Evolutionary conservation across 2,888 invertebrate species (phyloP), one percentile per base, ranked within the genome.

Genomic region (Polydrusus pterygomalis): DNA sequence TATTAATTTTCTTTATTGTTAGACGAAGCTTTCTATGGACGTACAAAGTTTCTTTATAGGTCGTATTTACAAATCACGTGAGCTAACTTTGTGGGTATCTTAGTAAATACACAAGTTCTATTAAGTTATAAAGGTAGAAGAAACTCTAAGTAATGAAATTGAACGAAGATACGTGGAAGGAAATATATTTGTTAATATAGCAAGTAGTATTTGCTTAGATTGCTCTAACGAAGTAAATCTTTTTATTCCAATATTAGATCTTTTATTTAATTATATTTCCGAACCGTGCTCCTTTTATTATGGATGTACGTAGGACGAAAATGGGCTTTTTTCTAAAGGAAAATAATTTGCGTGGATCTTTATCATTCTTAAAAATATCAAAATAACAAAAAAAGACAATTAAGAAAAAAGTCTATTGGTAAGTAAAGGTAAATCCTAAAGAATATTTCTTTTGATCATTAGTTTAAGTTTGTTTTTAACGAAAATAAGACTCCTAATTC

Each of bases 101-200:
- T 18, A 25, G 70, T 67, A 70, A 70, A 70, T 63, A 75, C 9
- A 75, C 70, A 70, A 75, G 65, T 75, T 75, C 70, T 70, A 75
- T 75, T 70, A 54, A 67, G 75, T 75, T 75, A 75, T 75, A 75
- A 75, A 75, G 75, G 75, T 75, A 65, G 62, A n/a, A 67, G 60
- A 43, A 69, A 70, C 58, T 64, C 18, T 74, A 75, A 75, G 75
- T 75, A 75, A 75, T 75, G 70, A 75, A 65, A 56, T 54, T 40
- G 70, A 70, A 60, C 38, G 20, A 60, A 65, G 70, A 63, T 75
- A 75, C 75, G 75, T 75, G 75, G 47, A 74, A 69, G 56, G 74
- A 74, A 74, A 74, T 74, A 73, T 73, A 65, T 54, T 63, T 49
- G 63, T 54, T 67, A 67, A 64, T 71, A 71, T 64, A 71, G 34